These are phyloP conservation scores for Zaprionus gabonicus DNA, from an alignment of 1,140 invertebrate genomes.

Conservation along the genomic window DNA sequence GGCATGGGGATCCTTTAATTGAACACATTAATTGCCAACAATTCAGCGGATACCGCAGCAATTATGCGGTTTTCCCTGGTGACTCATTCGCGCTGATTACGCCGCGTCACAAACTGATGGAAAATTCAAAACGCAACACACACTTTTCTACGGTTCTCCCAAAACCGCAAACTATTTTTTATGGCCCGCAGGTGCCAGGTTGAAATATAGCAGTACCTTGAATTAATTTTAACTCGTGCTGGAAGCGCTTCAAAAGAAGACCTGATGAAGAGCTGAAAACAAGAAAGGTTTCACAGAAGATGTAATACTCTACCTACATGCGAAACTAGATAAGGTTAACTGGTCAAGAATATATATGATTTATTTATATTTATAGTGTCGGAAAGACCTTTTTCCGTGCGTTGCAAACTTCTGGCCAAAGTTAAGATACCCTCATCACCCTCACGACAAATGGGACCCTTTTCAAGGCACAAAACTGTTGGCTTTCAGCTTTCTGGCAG, in stretches of 20 bases:
- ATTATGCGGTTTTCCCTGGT: conserved; percentile 6
- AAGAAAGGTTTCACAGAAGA: no score
- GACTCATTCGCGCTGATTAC: conserved; percentile 6
- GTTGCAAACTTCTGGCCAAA: neutral
- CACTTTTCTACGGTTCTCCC: neutral
- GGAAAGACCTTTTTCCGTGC: no score
- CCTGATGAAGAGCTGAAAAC: no score
- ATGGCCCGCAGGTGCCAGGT: neutral
- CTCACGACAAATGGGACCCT: neutral
- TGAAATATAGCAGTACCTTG: neutral
- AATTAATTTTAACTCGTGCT: neutral
- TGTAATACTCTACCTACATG: no score
- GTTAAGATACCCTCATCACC: neutral
- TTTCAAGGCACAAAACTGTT: neutral
- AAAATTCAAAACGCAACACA: conserved; percentile 3
- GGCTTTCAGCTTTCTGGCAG: neutral
- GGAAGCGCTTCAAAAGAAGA: neutral
- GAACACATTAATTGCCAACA: conserved; percentile 4
- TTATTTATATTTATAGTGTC: no score
- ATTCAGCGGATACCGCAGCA: conserved; percentile 6
- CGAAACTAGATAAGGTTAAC: no score
- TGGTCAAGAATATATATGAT: no score
- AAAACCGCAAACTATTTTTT: conserved; percentile 1
- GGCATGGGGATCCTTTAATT: conserved; percentile 3
- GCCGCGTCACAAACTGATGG: conserved; percentile 2